These are phyloP conservation scores for Serranus cabrilla DNA, from an alignment of 2,797 vertebrate species.

Conservation along the genomic window DNA sequence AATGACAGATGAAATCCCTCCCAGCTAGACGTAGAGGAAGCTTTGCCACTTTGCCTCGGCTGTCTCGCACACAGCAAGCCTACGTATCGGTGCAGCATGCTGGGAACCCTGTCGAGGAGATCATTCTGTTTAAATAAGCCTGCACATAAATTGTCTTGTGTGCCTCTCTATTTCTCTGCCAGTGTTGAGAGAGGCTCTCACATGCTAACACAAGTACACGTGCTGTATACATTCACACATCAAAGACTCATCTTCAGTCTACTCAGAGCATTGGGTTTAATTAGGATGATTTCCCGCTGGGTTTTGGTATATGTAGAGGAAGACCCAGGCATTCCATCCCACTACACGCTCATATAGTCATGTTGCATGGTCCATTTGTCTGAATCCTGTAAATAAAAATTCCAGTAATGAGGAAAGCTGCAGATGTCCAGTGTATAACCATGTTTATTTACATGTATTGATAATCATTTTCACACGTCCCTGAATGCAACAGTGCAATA, in stretches of 20 bases:
- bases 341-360: constrained; percentile 1
- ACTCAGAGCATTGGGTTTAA: constrained; percentile 49
- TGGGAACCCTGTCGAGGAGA: constrained; percentile 43
- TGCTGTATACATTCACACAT: constrained; percentile 20
- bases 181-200: constrained; percentile 6
- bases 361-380: constrained; percentile 29
- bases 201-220: neutral
- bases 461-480: constrained; percentile 1
- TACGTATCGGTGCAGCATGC: constrained; percentile 23
- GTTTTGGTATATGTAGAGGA: constrained; percentile 11
- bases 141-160: constrained; percentile 31
- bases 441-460: neutral
- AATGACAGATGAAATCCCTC: constrained; percentile 67
- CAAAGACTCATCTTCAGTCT: constrained; percentile 23
- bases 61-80: constrained; percentile 27
- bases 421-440: neutral
- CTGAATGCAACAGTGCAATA: neutral
- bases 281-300: constrained; percentile 57
- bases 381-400: constrained; percentile 33
- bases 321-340: constrained; percentile 12
- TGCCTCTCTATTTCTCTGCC: neutral
- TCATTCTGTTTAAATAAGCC: constrained; percentile 55
- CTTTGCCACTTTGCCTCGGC: constrained; percentile 33
- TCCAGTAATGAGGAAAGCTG: neutral
- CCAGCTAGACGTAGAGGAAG: constrained; percentile 53